phyloP scores from a whole-genome alignment of 64 coral and sea anemone genomes.

The Astreopora myriophthalma region DNA sequence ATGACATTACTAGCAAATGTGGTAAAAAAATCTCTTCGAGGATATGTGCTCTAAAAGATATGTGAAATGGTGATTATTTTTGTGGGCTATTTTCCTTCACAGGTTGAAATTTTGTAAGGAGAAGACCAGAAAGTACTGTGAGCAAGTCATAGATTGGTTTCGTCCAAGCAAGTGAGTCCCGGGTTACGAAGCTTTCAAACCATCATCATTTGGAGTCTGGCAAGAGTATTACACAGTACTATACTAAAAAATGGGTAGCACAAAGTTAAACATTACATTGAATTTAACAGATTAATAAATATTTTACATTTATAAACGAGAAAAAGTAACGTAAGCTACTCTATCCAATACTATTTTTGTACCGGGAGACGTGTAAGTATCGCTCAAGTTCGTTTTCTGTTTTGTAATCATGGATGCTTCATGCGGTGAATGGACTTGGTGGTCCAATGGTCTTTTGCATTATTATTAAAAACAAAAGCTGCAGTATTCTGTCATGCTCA shows the following conservation, averaged over 20 bases:
- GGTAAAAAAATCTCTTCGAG: too few relatives aligned
- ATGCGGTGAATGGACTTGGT: background rate
- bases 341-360: background rate
- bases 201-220: background rate
- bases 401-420: background rate
- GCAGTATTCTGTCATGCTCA: background rate
- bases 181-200: background rate
- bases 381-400: background rate
- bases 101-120: background rate
- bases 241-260: background rate
- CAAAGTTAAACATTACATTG: background rate
- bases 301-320: constrained; percentile 32
- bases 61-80: background rate
- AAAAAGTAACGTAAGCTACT: background rate
- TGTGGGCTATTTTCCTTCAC: background rate
- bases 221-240: background rate
- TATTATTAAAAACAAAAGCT: background rate
- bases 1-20: too few relatives aligned
- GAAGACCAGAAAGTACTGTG: background rate
- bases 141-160: background rate
- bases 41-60: too few relatives aligned
- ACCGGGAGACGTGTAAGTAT: background rate
- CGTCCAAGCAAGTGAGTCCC: background rate
- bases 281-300: constrained; percentile 2
- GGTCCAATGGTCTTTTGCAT: background rate